Evolutionary conservation across 2,888 invertebrate genomes (phyloP).

Genomic region (Nectonema munidae): DNA sequence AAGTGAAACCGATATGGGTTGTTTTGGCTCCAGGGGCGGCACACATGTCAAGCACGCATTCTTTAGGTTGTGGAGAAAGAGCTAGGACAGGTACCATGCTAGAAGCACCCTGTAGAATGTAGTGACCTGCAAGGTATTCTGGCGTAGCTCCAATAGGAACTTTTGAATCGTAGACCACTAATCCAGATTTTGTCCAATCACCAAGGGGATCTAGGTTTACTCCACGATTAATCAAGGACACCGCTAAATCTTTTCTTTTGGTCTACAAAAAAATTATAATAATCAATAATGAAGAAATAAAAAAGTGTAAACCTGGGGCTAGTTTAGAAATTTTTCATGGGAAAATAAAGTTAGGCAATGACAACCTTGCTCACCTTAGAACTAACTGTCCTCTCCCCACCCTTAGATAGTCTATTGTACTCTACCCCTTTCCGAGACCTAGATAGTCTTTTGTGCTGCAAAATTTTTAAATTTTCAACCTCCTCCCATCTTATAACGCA

Average conservation of each 20-base stretch:
- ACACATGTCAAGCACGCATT: conserved; percentile 56
- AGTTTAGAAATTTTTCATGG: too few species aligned
- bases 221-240: conserved; percentile 55
- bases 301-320: neutral
- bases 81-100: conserved; percentile 92
- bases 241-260: neutral
- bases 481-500: too few species aligned
- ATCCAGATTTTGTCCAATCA: conserved; percentile 88
- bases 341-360: too few species aligned
- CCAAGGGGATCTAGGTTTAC: conserved; percentile 90
- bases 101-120: conserved; percentile 70
- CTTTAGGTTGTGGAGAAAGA: conserved; percentile 45
- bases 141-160: conserved; percentile 79
- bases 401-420: neutral
- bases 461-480: too few species aligned
- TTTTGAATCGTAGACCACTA: conserved; percentile 72
- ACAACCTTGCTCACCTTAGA: too few species aligned
- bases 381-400: neutral
- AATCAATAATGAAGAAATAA: conserved; percentile 11
- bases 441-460: too few species aligned
- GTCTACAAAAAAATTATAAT: conserved; percentile 24
- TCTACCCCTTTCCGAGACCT: neutral
- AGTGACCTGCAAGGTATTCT: conserved; percentile 88
- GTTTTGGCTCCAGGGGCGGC: conserved; percentile 95
- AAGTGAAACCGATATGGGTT: conserved; percentile 41